Percentiles rank a stretch among this genome's conserved stretches.
These are phyloP conservation scores for Accipiter virgatus DNA, from an alignment of 2,113 vertebrate species.

Conservation along the genomic window DNA sequence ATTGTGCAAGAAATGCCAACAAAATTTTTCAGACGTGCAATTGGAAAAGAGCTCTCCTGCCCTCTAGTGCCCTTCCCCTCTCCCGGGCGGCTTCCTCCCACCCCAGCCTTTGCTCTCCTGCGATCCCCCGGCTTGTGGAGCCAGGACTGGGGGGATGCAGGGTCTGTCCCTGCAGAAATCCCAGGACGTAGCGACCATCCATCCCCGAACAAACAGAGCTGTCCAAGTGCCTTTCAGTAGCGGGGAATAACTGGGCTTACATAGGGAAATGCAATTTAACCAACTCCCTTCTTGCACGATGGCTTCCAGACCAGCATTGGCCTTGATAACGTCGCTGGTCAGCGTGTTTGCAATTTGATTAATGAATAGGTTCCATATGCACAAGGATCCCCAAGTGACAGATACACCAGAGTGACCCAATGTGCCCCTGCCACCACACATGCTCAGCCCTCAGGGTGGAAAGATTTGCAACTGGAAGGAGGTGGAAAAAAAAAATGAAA, in stretches of 20 bases:
- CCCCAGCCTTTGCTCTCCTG: background rate
- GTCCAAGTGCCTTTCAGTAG: background rate
- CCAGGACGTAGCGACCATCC: fast-evolving
- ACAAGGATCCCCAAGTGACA: background rate
- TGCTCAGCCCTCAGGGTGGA: fast-evolving
- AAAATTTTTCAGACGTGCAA: fast-evolving
- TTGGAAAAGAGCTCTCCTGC: conserved; percentile 29
- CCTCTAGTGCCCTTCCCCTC: conserved; percentile 42
- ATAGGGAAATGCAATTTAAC: background rate
- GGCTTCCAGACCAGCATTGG: background rate
- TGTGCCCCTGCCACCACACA: background rate
- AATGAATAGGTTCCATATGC: background rate
- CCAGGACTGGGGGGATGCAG: background rate
- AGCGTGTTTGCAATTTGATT: background rate
- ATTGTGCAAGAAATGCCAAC: background rate
- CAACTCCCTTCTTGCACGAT: fast-evolving
- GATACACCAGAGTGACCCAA: fast-evolving
- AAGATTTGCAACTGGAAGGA: background rate
- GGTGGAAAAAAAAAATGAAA: background rate
- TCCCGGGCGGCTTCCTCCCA: background rate
- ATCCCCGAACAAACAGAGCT: background rate
- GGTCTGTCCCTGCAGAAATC: background rate
- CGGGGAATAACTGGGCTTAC: background rate
- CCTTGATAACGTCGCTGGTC: fast-evolving
- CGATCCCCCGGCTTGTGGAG: fast-evolving